Percentiles rank a stretch among this genome's conserved stretches.
Evolutionary conservation across 2,113 vertebrate species (phyloP).

Genomic region (Brienomyrus brachyistius): DNA sequence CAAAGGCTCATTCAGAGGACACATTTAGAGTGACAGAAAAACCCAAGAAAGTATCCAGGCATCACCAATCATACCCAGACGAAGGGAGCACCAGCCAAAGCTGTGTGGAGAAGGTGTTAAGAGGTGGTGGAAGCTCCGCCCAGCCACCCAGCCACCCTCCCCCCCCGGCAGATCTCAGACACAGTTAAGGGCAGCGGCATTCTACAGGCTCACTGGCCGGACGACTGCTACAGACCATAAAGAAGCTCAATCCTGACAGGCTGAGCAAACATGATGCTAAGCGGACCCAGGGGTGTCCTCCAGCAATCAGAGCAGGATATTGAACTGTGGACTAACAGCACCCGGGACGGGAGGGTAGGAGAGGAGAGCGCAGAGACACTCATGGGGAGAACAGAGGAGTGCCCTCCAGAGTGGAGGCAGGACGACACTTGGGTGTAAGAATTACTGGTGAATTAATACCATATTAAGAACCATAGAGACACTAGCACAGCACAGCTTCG

Average conservation of each 20-base stretch:
- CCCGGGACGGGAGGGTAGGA: neutral
- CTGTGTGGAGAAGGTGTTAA: neutral
- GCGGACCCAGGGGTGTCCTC: slow-evolving; percentile 11
- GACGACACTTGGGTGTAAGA: neutral
- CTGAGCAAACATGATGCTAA: neutral
- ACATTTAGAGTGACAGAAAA: neutral
- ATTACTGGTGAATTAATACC: neutral
- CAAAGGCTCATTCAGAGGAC: neutral
- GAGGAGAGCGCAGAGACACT: neutral
- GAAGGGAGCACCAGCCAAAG: neutral
- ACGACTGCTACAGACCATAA: neutral
- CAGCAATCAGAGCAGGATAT: slow-evolving; percentile 17
- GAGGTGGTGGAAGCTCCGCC: neutral
- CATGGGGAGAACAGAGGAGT: neutral
- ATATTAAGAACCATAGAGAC: neutral
- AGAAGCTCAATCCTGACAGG: slow-evolving; percentile 1
- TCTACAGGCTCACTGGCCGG: neutral
- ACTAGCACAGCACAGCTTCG: neutral
- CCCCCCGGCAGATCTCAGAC: neutral
- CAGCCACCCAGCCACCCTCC: neutral
- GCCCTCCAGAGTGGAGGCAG: neutral
- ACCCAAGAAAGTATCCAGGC: neutral
- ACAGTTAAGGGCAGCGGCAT: neutral
- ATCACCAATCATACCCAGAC: slow-evolving; percentile 7
- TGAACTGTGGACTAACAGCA: slow-evolving; percentile 4